Conservation (phyloP, 2,888 invertebrate species). For the Lagria hirta region DNA sequence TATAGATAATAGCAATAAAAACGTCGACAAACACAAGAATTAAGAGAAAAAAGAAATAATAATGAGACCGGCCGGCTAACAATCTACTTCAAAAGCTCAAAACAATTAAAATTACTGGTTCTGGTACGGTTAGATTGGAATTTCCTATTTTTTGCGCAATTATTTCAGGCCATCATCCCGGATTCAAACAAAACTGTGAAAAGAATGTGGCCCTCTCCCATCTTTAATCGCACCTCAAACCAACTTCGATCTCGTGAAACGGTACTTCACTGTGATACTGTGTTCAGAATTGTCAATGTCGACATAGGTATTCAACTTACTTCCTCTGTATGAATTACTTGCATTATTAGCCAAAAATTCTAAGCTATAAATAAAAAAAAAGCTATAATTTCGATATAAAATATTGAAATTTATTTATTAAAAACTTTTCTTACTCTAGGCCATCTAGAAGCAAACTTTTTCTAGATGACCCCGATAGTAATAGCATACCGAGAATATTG, state of each 20-base stretch:
- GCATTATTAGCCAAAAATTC: conserved; percentile 5
- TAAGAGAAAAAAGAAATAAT: too few relatives aligned
- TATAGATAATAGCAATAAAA: conserved; percentile 19
- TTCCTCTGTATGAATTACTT: conserved; percentile 10
- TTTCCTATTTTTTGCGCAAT: conserved; percentile 17
- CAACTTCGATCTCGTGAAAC: conserved; percentile 38
- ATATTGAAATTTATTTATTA: too few relatives aligned
- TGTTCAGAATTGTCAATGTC: conserved; percentile 39
- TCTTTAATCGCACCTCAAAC: conserved; percentile 36
- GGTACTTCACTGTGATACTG: conserved; percentile 40
- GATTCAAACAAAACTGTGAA: conserved; percentile 20
- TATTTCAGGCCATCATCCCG: conserved; percentile 20
- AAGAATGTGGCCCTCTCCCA: conserved; percentile 39
- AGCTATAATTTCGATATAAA: too few relatives aligned
- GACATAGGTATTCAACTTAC: conserved; percentile 32
- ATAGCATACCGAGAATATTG: too few relatives aligned
- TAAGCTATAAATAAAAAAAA: too few relatives aligned
- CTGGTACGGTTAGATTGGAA: conserved; percentile 12
- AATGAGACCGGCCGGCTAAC: conserved; percentile 7
- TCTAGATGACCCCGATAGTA: too few relatives aligned
- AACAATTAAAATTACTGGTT: conserved; percentile 8
- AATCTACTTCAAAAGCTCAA: conserved; percentile 9
- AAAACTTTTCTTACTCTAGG: too few relatives aligned
- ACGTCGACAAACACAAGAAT: conserved; percentile 13
- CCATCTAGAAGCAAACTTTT: too few relatives aligned